Conservation (phyloP, 2,797 vertebrate genomes). For the Crocidura indochinensis region DNA sequence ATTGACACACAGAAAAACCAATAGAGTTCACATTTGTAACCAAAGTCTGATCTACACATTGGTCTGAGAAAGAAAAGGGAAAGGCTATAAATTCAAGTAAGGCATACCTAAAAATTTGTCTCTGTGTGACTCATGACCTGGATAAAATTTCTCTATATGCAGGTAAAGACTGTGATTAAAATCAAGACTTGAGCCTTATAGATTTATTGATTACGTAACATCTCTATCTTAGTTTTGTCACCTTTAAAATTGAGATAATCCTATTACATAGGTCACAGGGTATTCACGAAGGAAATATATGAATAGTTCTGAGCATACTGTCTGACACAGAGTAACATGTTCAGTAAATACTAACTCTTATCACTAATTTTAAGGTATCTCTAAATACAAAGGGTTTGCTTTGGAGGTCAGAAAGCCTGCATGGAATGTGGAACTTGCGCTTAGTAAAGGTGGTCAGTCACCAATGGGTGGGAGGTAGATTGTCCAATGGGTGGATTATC, state of each 20-base stretch:
- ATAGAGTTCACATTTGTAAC: not conserved
- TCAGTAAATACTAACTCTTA: not conserved
- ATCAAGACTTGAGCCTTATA: not conserved
- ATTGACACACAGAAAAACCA: constrained; percentile 26
- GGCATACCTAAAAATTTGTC: not conserved
- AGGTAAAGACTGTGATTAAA: constrained; percentile 13
- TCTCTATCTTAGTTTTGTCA: constrained; percentile 6
- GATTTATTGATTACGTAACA: not conserved
- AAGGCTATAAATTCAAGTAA: not conserved
- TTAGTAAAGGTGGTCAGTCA: constrained; percentile 38
- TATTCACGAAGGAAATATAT: constrained; percentile 25
- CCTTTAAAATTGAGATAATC: constrained; percentile 6
- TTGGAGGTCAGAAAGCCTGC: constrained; percentile 26
- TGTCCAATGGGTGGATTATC: not conserved
- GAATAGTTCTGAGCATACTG: not conserved
- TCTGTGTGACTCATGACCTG: not conserved
- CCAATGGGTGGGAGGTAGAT: not conserved
- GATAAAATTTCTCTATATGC: not conserved
- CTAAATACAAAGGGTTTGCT: constrained; percentile 12
- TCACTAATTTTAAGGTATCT: constrained; percentile 24
- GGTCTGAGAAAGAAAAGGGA: constrained; percentile 2
- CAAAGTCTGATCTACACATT: not conserved
- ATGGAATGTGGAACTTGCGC: not conserved
- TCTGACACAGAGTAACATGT: not conserved
- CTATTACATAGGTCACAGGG: not conserved